phyloP scores from a whole-genome alignment of 1,140 invertebrate genomes.

The Drosophila nannoptera region DNA sequence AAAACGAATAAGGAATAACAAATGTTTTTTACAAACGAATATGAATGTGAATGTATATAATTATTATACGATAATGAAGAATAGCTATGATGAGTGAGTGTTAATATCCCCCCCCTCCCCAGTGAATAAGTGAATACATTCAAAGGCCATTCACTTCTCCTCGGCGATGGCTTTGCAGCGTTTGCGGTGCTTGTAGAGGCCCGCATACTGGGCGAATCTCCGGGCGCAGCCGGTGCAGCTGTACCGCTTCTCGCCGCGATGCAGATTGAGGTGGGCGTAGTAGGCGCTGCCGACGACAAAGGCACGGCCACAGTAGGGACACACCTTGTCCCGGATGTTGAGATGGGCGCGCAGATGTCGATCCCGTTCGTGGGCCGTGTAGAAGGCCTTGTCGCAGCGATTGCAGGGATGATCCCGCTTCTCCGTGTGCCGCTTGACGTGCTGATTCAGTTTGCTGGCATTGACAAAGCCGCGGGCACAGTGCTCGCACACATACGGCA shows the following conservation, averaged over 20 bases:
- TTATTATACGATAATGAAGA: background rate
- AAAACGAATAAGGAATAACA: no score
- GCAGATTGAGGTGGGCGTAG: slow-evolving; percentile 82
- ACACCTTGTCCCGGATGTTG: slow-evolving; percentile 71
- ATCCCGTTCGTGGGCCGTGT: slow-evolving; percentile 69
- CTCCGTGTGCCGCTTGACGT: slow-evolving; percentile 83
- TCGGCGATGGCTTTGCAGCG: slow-evolving; percentile 38
- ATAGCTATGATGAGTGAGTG: background rate
- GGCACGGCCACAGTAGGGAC: slow-evolving; percentile 83
- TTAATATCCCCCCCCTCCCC: no score
- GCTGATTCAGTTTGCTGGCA: slow-evolving; percentile 80
- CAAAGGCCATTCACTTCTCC: slow-evolving; percentile 21
- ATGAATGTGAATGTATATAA: background rate
- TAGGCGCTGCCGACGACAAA: slow-evolving; percentile 82
- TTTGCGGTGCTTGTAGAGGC: slow-evolving; percentile 80
- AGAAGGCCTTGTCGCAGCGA: slow-evolving; percentile 84
- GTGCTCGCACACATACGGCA: slow-evolving; percentile 69
- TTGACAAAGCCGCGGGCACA: slow-evolving; percentile 73
- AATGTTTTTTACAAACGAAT: background rate
- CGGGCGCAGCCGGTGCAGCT: slow-evolving; percentile 80
- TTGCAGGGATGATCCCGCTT: slow-evolving; percentile 87
- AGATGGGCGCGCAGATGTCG: slow-evolving; percentile 61
- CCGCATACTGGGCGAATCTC: slow-evolving; percentile 82
- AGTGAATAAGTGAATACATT: background rate
- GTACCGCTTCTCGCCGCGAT: slow-evolving; percentile 81